These are phyloP conservation scores for Hylaea fasciaria DNA, from an alignment of 2,888 invertebrate species.

Conservation along the genomic window DNA sequence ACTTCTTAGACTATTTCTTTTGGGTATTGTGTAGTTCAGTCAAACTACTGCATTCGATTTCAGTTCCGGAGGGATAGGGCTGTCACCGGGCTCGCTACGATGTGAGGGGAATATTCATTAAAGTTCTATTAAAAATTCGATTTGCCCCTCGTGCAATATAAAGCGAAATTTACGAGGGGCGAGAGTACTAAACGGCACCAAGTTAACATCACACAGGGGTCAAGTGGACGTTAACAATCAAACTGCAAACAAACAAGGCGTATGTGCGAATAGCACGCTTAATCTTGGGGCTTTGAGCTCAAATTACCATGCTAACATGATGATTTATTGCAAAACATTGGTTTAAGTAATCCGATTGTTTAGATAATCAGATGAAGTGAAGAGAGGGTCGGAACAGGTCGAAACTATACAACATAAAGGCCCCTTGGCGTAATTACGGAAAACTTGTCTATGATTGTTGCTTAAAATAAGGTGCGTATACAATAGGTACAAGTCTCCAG, in stretches of 20 bases:
- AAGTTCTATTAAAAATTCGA: constrained; percentile 67
- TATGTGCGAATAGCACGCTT: constrained; percentile 39
- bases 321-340: too few relatives aligned
- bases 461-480: constrained; percentile 1
- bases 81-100: constrained; percentile 43
- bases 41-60: constrained; percentile 25
- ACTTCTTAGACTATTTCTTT: constrained; percentile 32
- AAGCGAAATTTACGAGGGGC: constrained; percentile 63
- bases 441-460: constrained; percentile 1
- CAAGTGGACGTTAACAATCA: constrained; percentile 61
- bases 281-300: constrained; percentile 23
- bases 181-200: constrained; percentile 56
- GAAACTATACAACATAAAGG: neutral
- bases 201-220: constrained; percentile 63
- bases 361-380: too few relatives aligned
- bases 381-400: neutral
- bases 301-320: too few relatives aligned
- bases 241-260: constrained; percentile 55
- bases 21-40: constrained; percentile 27
- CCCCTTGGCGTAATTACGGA: neutral
- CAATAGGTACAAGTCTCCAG: constrained; percentile 43
- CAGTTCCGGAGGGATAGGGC: constrained; percentile 31
- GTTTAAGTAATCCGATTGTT: too few relatives aligned
- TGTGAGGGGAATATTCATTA: constrained; percentile 57
- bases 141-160: constrained; percentile 64